A percentile compares a stretch with the other conserved stretches of the same genome.
These are phyloP conservation scores for Apomyelois bistriatella DNA, from an alignment of 2,888 invertebrate genomes.

Conservation along the genomic window DNA sequence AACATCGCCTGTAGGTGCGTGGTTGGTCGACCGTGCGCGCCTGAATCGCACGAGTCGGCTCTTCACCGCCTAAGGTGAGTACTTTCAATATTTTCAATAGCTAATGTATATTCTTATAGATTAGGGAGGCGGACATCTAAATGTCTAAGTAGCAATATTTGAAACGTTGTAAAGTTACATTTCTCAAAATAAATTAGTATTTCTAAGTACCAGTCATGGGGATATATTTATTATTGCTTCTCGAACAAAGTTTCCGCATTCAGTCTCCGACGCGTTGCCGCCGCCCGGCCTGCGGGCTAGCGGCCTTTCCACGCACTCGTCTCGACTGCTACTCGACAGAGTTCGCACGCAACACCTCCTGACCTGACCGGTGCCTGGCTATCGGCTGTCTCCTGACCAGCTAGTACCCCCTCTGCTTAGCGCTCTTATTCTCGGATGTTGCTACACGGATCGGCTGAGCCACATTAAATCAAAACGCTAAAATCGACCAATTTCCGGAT, in stretches of 20 bases:
- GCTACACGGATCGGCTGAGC: slow-evolving; percentile 59
- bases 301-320: slow-evolving; percentile 50
- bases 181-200: slow-evolving; percentile 79
- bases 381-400: slow-evolving; percentile 37
- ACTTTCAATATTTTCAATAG: slow-evolving; percentile 42
- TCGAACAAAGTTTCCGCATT: slow-evolving; percentile 64
- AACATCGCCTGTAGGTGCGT: slow-evolving; percentile 46
- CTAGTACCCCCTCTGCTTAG: slow-evolving; percentile 40
- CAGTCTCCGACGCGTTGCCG: slow-evolving; percentile 73
- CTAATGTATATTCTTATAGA: slow-evolving; percentile 62
- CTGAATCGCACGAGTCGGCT: slow-evolving; percentile 27
- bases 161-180: slow-evolving; percentile 70
- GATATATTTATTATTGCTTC: slow-evolving; percentile 66
- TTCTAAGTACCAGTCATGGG: slow-evolving; percentile 77
- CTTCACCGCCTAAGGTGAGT: slow-evolving; percentile 41
- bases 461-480: slow-evolving; percentile 63
- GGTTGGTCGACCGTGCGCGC: slow-evolving; percentile 26
- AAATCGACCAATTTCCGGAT: slow-evolving; percentile 64
- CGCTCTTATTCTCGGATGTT: slow-evolving; percentile 43
- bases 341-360: slow-evolving; percentile 43
- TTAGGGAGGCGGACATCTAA: slow-evolving; percentile 74
- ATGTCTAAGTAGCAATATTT: slow-evolving; percentile 72
- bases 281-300: slow-evolving; percentile 33
- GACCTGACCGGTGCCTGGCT: slow-evolving; percentile 26
- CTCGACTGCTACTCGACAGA: slow-evolving; percentile 53